These are phyloP conservation scores for Cryptocephalus primarius DNA, from an alignment of 2,888 invertebrate genomes.

Conservation along the genomic window DNA sequence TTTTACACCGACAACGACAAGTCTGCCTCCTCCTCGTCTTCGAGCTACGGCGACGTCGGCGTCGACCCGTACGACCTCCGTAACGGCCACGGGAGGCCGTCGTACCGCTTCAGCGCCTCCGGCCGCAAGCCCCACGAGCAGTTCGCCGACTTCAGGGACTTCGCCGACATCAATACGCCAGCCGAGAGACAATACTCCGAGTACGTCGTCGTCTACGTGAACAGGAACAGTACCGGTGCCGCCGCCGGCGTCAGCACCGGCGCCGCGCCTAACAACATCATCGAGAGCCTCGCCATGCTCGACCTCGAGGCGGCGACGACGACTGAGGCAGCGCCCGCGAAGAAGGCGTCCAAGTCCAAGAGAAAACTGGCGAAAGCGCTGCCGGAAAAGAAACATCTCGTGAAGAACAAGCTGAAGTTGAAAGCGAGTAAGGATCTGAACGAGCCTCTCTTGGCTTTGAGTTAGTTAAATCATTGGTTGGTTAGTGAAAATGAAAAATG, in stretches of 20 bases:
- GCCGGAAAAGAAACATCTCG: conserved; percentile 42
- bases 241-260: conserved; percentile 33
- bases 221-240: conserved; percentile 59
- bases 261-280: conserved; percentile 58
- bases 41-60: conserved; percentile 39
- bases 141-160: conserved; percentile 82
- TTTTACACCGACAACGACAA: conserved; percentile 69
- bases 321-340: conserved; percentile 23
- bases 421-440: conserved; percentile 37
- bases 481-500: no score
- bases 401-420: conserved; percentile 20
- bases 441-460: conserved; percentile 57
- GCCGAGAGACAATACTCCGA: conserved; percentile 73
- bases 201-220: conserved; percentile 69
- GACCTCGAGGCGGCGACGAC: conserved; percentile 43
- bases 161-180: conserved; percentile 80
- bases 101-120: conserved; percentile 39
- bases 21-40: conserved; percentile 41
- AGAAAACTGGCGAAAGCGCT: conserved; percentile 48
- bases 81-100: conserved; percentile 63
- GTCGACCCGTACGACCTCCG: conserved; percentile 41
- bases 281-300: conserved; percentile 65
- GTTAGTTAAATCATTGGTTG: conserved; percentile 30
- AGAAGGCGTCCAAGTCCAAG: conserved; percentile 51
- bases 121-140: conserved; percentile 74